Percentiles rank a stretch among this genome's conserved stretches.
phyloP scores from a whole-genome alignment of 2,888 invertebrate species.

The Ennomos quercinarius region DNA sequence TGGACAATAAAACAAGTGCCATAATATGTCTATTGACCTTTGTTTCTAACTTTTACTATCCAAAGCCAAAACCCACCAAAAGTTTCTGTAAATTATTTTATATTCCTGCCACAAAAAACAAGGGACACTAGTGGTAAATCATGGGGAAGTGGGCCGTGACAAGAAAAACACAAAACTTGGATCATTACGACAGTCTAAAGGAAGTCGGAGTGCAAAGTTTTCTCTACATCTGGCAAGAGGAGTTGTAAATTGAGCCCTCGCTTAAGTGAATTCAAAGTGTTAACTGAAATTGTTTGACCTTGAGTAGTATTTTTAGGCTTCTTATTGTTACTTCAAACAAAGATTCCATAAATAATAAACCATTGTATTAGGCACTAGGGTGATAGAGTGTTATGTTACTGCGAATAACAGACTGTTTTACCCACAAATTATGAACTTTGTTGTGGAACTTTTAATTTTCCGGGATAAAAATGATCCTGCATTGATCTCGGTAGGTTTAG shows the following conservation, averaged over 20 bases:
- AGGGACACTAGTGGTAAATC: constrained; percentile 57
- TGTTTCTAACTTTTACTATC: constrained; percentile 27
- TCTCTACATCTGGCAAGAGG: constrained; percentile 50
- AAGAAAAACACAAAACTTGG: constrained; percentile 73
- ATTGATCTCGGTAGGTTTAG: too few relatives aligned
- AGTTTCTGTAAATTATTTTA: constrained; percentile 40
- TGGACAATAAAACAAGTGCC: constrained; percentile 1
- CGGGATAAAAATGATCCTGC: too few relatives aligned
- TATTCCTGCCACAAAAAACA: constrained; percentile 38
- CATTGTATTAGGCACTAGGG: too few relatives aligned
- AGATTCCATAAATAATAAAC: too few relatives aligned
- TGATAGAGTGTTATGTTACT: too few relatives aligned
- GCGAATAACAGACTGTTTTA: too few relatives aligned
- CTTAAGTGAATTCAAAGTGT: constrained; percentile 51
- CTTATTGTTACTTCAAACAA: too few relatives aligned
- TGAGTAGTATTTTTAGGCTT: not conserved
- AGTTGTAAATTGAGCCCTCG: constrained; percentile 53
- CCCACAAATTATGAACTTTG: too few relatives aligned
- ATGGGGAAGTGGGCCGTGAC: constrained; percentile 59
- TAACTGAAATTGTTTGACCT: constrained; percentile 15
- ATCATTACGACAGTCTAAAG: constrained; percentile 63
- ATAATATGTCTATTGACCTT: not conserved
- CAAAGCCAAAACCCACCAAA: constrained; percentile 34
- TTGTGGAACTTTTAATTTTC: too few relatives aligned
- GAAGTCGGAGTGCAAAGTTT: constrained; percentile 70